phyloP scores from a whole-genome alignment of 2,888 invertebrate genomes.

The Capitulum mitella region DNA sequence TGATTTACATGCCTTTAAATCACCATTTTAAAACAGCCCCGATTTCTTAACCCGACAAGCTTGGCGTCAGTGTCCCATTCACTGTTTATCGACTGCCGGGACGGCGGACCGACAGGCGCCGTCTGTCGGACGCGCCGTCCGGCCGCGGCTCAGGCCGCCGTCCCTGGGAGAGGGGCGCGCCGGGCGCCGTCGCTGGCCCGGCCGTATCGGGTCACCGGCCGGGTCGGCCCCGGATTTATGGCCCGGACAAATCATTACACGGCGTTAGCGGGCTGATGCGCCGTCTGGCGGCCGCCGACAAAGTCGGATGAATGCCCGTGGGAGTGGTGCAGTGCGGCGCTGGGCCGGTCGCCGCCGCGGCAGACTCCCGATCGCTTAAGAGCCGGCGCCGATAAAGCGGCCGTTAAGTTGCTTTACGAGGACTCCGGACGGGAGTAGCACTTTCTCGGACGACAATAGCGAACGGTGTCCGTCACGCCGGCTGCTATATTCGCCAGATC shows the following conservation, averaged over 20 bases:
- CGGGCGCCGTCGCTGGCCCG: no score
- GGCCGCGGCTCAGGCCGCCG: no score
- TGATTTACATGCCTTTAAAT: no score
- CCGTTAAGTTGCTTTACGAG: not conserved
- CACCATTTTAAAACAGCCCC: no score
- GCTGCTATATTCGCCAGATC: no score
- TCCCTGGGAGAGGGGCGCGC: no score
- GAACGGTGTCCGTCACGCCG: not conserved
- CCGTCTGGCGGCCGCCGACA: not conserved
- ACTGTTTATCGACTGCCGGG: no score
- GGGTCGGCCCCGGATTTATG: not conserved
- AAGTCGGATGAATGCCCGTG: not conserved
- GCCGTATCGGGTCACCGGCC: not conserved
- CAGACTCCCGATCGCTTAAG: not conserved
- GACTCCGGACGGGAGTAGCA: not conserved
- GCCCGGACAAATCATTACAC: not conserved
- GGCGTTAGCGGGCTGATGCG: not conserved
- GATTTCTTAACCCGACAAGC: no score
- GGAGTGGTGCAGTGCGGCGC: not conserved
- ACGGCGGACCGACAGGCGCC: no score
- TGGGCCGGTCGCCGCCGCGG: not conserved
- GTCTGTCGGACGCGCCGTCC: no score
- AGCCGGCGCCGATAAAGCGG: not conserved
- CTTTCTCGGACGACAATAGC: not conserved
- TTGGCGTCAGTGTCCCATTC: no score